Evolutionary conservation across 1,140 invertebrate genomes (phyloP).

Genomic region (Orchestia grillus): DNA sequence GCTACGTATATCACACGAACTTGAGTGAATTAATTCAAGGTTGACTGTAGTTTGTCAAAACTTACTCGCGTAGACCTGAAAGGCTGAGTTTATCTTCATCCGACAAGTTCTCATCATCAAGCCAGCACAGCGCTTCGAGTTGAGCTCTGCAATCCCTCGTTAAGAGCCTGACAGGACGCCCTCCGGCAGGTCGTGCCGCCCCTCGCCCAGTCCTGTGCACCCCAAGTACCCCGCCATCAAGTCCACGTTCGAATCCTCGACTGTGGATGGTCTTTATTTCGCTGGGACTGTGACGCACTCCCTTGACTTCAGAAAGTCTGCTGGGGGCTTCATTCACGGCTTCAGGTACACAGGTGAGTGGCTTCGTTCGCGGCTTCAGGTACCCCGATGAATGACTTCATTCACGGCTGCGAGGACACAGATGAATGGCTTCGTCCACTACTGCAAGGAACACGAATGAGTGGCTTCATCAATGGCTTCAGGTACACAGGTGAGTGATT

Average conservation of each 20-base stretch:
- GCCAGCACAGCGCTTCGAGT: too few species aligned
- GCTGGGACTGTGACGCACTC: conserved; percentile 72
- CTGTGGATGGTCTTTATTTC: conserved; percentile 71
- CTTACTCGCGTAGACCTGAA: too few species aligned
- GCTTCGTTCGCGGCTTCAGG: conserved; percentile 74
- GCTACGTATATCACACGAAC: too few species aligned
- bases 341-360: conserved; percentile 74
- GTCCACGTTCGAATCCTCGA: conserved; percentile 71
- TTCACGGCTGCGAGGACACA: conserved; percentile 71
- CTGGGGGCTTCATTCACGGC: conserved; percentile 75
- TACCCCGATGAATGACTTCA: conserved; percentile 71
- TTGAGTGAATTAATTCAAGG: too few species aligned
- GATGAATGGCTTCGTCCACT: conserved; percentile 74
- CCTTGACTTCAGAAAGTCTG: conserved; percentile 73
- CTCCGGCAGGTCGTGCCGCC: not conserved
- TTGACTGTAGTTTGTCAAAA: too few species aligned
- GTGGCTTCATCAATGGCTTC: conserved; percentile 75
- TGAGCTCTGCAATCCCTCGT: too few species aligned
- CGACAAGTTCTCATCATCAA: too few species aligned
- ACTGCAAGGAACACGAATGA: conserved; percentile 72
- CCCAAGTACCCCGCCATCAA: conserved; percentile 72
- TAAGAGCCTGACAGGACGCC: not conserved
- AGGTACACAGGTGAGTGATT: conserved; percentile 74
- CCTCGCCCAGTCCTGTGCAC: not conserved
- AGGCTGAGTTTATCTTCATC: too few species aligned